These are phyloP conservation scores for Galerucella calmariensis DNA, from an alignment of 2,888 invertebrate species.

Conservation along the genomic window DNA sequence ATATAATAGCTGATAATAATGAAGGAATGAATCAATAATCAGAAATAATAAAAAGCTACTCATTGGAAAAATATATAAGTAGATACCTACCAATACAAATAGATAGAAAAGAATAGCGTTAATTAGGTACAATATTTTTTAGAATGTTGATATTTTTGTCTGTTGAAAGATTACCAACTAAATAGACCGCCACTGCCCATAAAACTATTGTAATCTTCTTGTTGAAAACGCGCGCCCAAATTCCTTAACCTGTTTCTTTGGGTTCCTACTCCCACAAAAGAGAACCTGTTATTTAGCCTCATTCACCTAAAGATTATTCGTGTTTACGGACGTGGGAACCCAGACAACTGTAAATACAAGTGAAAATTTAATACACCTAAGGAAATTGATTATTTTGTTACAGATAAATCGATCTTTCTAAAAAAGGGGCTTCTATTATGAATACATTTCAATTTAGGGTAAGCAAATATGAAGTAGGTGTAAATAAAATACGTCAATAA, in stretches of 20 bases:
- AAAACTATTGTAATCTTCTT: conserved; percentile 26
- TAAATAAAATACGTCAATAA: too few relatives aligned
- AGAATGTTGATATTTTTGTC: background rate
- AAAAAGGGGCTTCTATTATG: too few relatives aligned
- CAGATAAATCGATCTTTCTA: background rate
- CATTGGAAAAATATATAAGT: too few relatives aligned
- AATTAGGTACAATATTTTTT: too few relatives aligned
- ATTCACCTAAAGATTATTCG: conserved; percentile 11
- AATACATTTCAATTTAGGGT: too few relatives aligned
- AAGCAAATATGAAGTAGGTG: too few relatives aligned
- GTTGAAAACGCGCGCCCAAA: conserved; percentile 28
- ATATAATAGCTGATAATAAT: too few relatives aligned
- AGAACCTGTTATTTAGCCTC: conserved; percentile 28
- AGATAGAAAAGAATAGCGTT: too few relatives aligned
- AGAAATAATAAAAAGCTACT: too few relatives aligned
- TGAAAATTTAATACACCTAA: background rate
- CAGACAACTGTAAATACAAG: conserved; percentile 7
- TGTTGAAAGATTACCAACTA: background rate
- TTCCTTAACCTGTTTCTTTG: conserved; percentile 30
- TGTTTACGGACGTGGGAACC: conserved; percentile 21
- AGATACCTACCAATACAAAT: too few relatives aligned
- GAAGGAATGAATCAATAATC: too few relatives aligned
- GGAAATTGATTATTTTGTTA: background rate
- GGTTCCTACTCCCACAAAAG: conserved; percentile 26
- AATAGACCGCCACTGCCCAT: conserved; percentile 18